A percentile compares a stretch with the other conserved stretches of the same genome.
Evolutionary conservation across 1,140 invertebrate species (phyloP).

Genomic region (Bombus vancouverensis): DNA sequence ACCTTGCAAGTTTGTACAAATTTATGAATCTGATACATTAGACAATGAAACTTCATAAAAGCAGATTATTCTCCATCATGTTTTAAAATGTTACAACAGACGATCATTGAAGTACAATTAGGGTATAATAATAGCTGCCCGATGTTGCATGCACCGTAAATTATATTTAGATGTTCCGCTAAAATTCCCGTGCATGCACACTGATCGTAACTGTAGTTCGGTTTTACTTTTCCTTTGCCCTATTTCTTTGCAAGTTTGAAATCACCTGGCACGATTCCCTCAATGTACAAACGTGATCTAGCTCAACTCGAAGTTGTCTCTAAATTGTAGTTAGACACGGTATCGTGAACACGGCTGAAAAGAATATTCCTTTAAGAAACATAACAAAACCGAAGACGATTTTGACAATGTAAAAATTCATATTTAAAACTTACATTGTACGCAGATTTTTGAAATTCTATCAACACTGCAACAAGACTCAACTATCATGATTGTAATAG

Average conservation of each 20-base stretch:
- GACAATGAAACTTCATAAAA: background rate
- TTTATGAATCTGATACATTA: background rate
- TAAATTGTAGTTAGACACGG: background rate
- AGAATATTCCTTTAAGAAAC: background rate
- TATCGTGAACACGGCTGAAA: slow-evolving; percentile 44
- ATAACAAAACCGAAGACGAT: background rate
- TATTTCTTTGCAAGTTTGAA: slow-evolving; percentile 32
- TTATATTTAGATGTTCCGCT: slow-evolving; percentile 60
- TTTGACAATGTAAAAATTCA: too few species aligned
- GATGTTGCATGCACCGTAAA: slow-evolving; percentile 49
- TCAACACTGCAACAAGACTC: too few species aligned
- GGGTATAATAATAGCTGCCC: slow-evolving; percentile 23
- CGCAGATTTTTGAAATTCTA: too few species aligned
- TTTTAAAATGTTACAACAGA: background rate
- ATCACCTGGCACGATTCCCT: slow-evolving; percentile 35
- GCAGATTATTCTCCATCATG: background rate
- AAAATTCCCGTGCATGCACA: slow-evolving; percentile 54
- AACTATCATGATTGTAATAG: too few species aligned
- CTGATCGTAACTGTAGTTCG: slow-evolving; percentile 28
- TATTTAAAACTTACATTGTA: too few species aligned
- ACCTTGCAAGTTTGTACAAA: background rate
- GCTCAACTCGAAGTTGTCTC: background rate
- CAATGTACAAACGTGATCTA: slow-evolving; percentile 9
- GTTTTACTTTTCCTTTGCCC: slow-evolving; percentile 34
- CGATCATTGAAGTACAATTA: slow-evolving; percentile 17